Conservation (phyloP, 92 coral and sea anemone genomes). For the Epizoanthus stellaris region DNA sequence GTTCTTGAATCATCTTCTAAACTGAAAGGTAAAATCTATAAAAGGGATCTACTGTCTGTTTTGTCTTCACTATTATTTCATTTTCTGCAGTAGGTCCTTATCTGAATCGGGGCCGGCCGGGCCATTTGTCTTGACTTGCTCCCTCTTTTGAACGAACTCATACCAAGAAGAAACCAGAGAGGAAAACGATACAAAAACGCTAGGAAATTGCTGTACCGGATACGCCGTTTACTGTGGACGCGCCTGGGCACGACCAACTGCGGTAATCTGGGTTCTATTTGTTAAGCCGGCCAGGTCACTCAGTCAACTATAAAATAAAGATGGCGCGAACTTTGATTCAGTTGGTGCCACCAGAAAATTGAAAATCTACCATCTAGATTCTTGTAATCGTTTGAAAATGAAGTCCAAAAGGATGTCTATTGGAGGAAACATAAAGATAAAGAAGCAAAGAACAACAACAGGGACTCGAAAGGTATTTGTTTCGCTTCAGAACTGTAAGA, state of each 20-base stretch:
- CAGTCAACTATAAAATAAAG: slow-evolving; percentile 11
- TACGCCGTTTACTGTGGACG: too few relatives aligned
- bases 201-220: too few relatives aligned
- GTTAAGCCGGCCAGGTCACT: slow-evolving; percentile 16
- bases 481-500: neutral
- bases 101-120: too few relatives aligned
- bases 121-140: too few relatives aligned
- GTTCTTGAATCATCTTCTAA: too few relatives aligned
- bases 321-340: slow-evolving; percentile 50
- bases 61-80: too few relatives aligned
- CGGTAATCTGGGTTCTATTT: slow-evolving; percentile 7
- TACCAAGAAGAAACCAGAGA: too few relatives aligned
- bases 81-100: too few relatives aligned
- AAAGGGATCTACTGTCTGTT: too few relatives aligned
- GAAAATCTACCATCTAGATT: neutral
- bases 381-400: slow-evolving; percentile 4
- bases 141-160: too few relatives aligned
- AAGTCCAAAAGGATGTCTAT: slow-evolving; percentile 18
- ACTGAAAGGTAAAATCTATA: too few relatives aligned
- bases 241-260: neutral
- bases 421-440: slow-evolving; percentile 21
- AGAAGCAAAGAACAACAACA: slow-evolving; percentile 17
- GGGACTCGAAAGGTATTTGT: slow-evolving; percentile 24
- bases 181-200: too few relatives aligned
- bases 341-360: neutral